A percentile compares a stretch with the other conserved stretches of the same genome.
These are phyloP conservation scores for Pagetopsis macropterus DNA, from an alignment of 2,797 vertebrate species.

Conservation along the genomic window DNA sequence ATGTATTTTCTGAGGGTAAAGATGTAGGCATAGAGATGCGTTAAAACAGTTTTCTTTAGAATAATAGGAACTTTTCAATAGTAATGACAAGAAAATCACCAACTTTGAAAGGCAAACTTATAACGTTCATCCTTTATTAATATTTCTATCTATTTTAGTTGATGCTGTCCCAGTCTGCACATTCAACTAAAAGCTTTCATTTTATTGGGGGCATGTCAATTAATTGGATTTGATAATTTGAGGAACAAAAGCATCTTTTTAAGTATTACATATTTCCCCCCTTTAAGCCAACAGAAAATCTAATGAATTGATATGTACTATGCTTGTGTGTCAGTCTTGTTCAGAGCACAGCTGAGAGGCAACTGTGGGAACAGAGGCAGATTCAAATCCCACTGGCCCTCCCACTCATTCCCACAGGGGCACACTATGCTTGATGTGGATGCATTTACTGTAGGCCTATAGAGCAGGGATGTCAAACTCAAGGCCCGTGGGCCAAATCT, in stretches of 20 bases:
- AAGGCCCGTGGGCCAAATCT: no score
- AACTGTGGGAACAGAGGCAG: slow-evolving; percentile 20
- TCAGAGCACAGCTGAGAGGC: slow-evolving; percentile 17
- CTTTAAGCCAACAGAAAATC: neutral
- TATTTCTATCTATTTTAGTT: no score
- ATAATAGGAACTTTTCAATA: no score
- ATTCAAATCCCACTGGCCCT: slow-evolving; percentile 31
- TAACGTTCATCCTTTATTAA: no score
- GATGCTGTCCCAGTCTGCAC: no score
- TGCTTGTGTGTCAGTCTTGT: slow-evolving; percentile 23
- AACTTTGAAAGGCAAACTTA: no score
- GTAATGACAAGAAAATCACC: no score
- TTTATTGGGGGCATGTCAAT: neutral
- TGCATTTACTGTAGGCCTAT: slow-evolving; percentile 8
- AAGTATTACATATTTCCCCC: neutral
- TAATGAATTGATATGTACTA: slow-evolving; percentile 1
- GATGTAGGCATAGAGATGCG: no score
- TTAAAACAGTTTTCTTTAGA: no score
- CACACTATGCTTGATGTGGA: slow-evolving; percentile 11
- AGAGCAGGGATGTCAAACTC: no score
- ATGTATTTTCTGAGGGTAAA: no score
- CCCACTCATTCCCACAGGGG: slow-evolving; percentile 18
- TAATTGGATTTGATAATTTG: neutral
- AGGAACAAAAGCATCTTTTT: neutral
- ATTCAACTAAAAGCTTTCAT: neutral